Percentiles rank a stretch among this genome's conserved stretches.
Conservation (phyloP, 2,113 vertebrate genomes). For the Anguilla japonica region DNA sequence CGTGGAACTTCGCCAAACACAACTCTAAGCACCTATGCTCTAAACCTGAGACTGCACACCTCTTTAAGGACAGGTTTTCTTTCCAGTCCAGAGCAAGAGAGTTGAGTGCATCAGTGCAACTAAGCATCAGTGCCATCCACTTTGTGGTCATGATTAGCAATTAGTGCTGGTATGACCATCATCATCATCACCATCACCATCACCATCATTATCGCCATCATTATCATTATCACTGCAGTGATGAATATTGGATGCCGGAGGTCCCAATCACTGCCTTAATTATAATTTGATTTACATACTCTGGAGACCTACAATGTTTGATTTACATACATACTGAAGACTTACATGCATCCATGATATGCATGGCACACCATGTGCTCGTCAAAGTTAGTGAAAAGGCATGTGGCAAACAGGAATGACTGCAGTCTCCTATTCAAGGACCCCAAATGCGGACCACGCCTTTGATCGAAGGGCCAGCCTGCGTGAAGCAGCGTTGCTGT, state of each 20-base stretch:
- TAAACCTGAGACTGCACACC: neutral
- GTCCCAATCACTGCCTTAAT: constrained; percentile 3
- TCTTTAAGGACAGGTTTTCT: neutral
- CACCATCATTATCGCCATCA: neutral
- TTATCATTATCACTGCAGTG: neutral
- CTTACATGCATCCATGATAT: neutral
- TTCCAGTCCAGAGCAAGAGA: neutral
- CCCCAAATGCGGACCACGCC: neutral
- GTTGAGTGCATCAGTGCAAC: neutral
- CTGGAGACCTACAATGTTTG: neutral
- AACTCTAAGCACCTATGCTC: neutral
- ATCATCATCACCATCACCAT: neutral
- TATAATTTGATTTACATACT: constrained; percentile 3
- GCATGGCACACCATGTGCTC: neutral
- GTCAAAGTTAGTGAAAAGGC: neutral
- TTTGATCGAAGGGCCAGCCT: neutral
- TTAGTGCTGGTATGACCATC: neutral
- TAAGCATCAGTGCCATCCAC: neutral
- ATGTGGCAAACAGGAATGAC: neutral
- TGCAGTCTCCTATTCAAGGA: neutral
- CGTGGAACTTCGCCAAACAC: neutral
- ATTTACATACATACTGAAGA: neutral
- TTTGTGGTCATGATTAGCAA: neutral
- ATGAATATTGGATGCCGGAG: neutral
- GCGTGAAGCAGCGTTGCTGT: neutral